Evolutionary conservation across 1,140 invertebrate species (phyloP).

Genomic region (Arion vulgaris): DNA sequence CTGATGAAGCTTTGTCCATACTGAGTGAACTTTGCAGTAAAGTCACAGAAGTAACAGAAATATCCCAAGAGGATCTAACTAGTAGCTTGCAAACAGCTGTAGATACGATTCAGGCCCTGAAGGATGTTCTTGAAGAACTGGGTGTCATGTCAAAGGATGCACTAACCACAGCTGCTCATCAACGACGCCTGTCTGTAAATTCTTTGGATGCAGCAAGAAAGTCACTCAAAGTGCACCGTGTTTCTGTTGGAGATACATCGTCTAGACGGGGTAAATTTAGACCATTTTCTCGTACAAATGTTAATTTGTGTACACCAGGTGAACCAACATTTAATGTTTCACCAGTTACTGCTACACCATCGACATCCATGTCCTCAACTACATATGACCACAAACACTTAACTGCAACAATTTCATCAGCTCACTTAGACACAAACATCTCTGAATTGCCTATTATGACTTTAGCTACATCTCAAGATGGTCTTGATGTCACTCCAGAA

Average conservation of each 20-base stretch:
- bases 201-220: constrained; percentile 12
- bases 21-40: constrained; percentile 29
- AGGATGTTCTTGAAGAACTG: constrained; percentile 38
- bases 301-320: background rate
- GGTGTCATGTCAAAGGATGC: constrained; percentile 38
- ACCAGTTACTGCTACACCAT: background rate
- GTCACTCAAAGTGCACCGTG: background rate
- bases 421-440: background rate
- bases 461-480: background rate
- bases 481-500: background rate
- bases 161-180: constrained; percentile 20
- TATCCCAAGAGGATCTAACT: constrained; percentile 36
- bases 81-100: constrained; percentile 32
- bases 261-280: constrained; percentile 20
- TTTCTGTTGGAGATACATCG: background rate
- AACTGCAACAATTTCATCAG: background rate
- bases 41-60: constrained; percentile 36
- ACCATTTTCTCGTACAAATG: constrained; percentile 16
- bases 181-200: constrained; percentile 25
- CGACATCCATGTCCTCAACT: background rate
- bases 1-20: constrained; percentile 34
- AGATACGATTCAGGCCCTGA: constrained; percentile 39
- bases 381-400: background rate
- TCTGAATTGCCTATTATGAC: background rate
- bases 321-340: background rate